These are phyloP conservation scores for Rotaria sp. DNA, from an alignment of 2,888 invertebrate genomes.

Conservation along the genomic window DNA sequence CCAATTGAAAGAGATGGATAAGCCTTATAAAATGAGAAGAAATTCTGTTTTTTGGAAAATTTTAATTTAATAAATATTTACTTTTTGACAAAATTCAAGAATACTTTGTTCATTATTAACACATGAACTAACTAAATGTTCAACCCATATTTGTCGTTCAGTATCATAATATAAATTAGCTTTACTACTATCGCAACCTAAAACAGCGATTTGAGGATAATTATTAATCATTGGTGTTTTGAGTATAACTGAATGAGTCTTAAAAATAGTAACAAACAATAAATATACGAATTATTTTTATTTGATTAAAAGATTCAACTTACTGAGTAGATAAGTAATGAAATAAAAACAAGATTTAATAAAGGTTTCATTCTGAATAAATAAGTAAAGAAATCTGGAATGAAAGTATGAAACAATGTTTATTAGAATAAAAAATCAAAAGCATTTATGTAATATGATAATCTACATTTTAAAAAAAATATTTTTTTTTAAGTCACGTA, in stretches of 20 bases:
- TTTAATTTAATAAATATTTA: background rate
- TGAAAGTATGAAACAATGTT: background rate
- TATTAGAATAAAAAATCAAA: background rate
- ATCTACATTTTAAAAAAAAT: background rate
- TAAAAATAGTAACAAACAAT: background rate
- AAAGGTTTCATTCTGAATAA: background rate
- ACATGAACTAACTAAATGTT: background rate
- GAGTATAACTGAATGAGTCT: background rate
- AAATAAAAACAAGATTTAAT: background rate
- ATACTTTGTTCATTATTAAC: background rate
- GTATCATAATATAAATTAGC: constrained; percentile 11
- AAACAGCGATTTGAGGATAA: background rate
- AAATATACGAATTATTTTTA: background rate
- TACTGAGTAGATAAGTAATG: background rate
- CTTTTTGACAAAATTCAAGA: constrained; percentile 23
- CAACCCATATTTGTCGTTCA: background rate
- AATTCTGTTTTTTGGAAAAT: background rate
- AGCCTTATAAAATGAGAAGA: background rate
- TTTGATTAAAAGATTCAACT: background rate
- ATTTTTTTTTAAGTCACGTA: background rate
- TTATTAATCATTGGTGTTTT: background rate
- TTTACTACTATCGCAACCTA: background rate
- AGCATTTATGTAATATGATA: background rate
- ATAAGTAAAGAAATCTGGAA: background rate
- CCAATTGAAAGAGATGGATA: background rate